These are phyloP conservation scores for Hermatobates lingyangjiaoensis DNA, from an alignment of 1,140 invertebrate genomes.

Conservation along the genomic window DNA sequence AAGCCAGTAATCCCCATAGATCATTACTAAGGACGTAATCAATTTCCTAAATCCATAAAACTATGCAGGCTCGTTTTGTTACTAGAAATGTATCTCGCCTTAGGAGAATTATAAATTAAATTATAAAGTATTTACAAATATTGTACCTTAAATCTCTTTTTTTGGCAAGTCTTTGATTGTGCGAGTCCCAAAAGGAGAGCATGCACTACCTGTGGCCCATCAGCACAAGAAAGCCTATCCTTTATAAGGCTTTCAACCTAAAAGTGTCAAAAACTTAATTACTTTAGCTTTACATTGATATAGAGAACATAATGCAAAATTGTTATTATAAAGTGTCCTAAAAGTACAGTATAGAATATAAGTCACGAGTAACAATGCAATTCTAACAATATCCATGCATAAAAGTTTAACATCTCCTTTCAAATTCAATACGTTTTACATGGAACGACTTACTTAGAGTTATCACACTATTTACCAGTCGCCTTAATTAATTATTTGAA, in stretches of 20 bases:
- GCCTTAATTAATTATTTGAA: not conserved
- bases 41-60: not conserved
- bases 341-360: not conserved
- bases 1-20: not conserved
- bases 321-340: not conserved
- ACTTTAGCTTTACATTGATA: not conserved
- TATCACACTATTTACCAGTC: not conserved
- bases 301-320: not conserved
- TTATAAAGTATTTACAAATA: not conserved
- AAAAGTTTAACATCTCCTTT: not conserved
- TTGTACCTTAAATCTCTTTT: constrained; percentile 16
- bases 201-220: constrained; percentile 14
- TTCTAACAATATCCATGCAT: not conserved
- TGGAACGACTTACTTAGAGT: not conserved
- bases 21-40: not conserved
- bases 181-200: constrained; percentile 14
- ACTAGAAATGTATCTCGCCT: not conserved
- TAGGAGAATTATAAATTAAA: not conserved
- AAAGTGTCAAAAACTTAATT: constrained; percentile 1
- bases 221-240: constrained; percentile 13
- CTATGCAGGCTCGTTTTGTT: not conserved
- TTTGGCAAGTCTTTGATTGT: constrained; percentile 12
- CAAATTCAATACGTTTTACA: not conserved
- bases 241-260: constrained; percentile 17
- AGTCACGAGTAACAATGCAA: not conserved